Conservation (phyloP, 2,113 vertebrate genomes). For the Toxotes jaculatrix region DNA sequence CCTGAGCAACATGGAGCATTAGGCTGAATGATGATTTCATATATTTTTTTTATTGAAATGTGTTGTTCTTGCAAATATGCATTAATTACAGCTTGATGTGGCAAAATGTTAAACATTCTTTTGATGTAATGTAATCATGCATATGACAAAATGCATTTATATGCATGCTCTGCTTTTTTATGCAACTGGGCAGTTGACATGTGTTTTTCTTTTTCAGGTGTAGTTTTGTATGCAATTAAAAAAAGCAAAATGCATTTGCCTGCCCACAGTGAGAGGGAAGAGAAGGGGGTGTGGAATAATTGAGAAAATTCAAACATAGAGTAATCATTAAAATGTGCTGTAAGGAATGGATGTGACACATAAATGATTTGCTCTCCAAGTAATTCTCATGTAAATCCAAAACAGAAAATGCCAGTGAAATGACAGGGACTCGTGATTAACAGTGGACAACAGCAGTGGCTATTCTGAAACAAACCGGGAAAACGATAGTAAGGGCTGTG, state of each 20-base stretch:
- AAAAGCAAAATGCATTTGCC: slow-evolving; percentile 74
- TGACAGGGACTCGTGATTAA: slow-evolving; percentile 60
- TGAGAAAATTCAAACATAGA: slow-evolving; percentile 74
- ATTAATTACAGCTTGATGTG: slow-evolving; percentile 78
- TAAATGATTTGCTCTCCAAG: slow-evolving; percentile 69
- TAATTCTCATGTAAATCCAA: slow-evolving; percentile 69
- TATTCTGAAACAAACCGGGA: slow-evolving; percentile 56
- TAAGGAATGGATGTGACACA: slow-evolving; percentile 65
- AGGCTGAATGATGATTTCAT: slow-evolving; percentile 64
- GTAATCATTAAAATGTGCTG: slow-evolving; percentile 73
- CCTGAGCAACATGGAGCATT: slow-evolving; percentile 62
- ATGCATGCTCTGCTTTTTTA: slow-evolving; percentile 65
- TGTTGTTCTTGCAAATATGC: slow-evolving; percentile 74
- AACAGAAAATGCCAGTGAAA: slow-evolving; percentile 55
- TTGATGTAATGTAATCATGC: slow-evolving; percentile 80
- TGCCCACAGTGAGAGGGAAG: slow-evolving; percentile 45
- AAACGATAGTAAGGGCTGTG: slow-evolving; percentile 39
- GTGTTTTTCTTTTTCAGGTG: slow-evolving; percentile 40
- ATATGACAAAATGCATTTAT: slow-evolving; percentile 67
- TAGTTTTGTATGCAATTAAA: slow-evolving; percentile 79
- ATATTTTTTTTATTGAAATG: slow-evolving; percentile 57
- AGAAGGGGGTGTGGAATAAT: slow-evolving; percentile 62
- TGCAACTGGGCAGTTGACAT: slow-evolving; percentile 64
- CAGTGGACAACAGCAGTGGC: slow-evolving; percentile 47
- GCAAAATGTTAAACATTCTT: slow-evolving; percentile 81